Evolutionary conservation across 35 echinoderm and acorn worm species (phyloP), one percentile per base, ranked within the genome.

Genomic region (Ptychodera flava): DNA sequence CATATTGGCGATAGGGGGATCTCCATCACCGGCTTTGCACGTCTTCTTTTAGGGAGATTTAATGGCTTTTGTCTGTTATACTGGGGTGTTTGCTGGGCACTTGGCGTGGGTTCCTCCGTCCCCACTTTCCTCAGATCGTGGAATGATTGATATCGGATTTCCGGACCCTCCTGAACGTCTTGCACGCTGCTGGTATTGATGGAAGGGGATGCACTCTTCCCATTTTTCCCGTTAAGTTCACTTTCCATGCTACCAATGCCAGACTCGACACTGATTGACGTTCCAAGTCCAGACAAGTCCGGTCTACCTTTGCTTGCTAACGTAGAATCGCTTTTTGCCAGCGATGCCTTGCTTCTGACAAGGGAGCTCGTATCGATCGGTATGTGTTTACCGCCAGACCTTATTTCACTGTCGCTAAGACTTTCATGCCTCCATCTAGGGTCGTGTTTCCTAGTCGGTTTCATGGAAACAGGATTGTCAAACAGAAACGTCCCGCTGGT

Each of bases 111-210:
- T 6, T 33, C 36, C 30, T 83, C 88, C 29, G 83, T 34, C 31
- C 92, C 92, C 32, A 94, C 52, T 88, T 94, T 94, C 16, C 88
- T 94, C 0, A 94, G 81, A 84, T 94, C 92, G 79, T 90, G 88
- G 33, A 94, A 88, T 33, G 92, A 94, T 83, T 85, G 79, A 35
- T 94, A 94, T 91, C 90, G 90, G 0, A 86, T 86, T 37, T 94
- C 92, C 2, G 89, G 79, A 36, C 82, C 85, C 28, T 94, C 92
- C 32, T 78, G 83, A 34, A 36, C 45, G 6, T 64, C 45, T 22
- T 64, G 45, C 22, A 22, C 45, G 6, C 45, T 22, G 22, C 22
- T 64, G 6, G 45, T 64, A 64, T 64, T 6, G 6, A 12, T 6
- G 22, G 45, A 64, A n/a, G n/a, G n/a, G 6, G 45, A 64, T 6